Percentiles rank a stretch among this genome's conserved stretches.
Evolutionary conservation across 2,113 vertebrate genomes (phyloP).

Genomic region (Pontoporia blainvillei): DNA sequence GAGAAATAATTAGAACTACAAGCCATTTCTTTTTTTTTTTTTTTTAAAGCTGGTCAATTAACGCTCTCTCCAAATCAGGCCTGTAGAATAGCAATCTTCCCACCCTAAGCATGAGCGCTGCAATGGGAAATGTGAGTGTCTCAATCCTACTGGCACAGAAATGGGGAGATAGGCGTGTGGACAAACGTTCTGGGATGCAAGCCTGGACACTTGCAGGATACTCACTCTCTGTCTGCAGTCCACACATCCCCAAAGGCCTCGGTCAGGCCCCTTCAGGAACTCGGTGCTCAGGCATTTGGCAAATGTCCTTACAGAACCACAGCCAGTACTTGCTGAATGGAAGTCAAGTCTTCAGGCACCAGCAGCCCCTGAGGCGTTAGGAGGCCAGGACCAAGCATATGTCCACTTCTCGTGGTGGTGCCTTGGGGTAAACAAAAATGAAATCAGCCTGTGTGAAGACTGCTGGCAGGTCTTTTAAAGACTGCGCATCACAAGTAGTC

Average conservation of each 20-base stretch:
- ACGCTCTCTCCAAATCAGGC: too few relatives aligned
- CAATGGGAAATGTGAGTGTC: accelerated
- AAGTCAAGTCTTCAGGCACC: conserved; percentile 44
- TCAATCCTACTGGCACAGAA: neutral
- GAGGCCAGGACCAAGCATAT: conserved; percentile 41
- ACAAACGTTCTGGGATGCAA: neutral
- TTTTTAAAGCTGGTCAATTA: neutral
- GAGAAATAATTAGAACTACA: neutral
- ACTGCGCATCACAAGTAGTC: conserved; percentile 61
- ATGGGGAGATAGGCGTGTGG: neutral
- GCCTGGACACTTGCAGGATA: neutral
- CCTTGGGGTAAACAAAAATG: conserved; percentile 52
- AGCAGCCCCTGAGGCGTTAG: neutral
- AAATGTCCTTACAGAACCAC: conserved; percentile 53
- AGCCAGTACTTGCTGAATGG: conserved; percentile 65
- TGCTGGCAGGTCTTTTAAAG: neutral
- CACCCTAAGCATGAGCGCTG: accelerated
- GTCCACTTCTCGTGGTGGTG: neutral
- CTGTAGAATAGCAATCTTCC: accelerated
- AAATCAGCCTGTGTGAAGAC: conserved; percentile 50
- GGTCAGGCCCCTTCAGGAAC: neutral
- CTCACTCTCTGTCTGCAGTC: neutral
- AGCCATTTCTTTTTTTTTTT: neutral
- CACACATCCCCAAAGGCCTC: neutral
- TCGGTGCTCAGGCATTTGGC: conserved; percentile 50